Conservation (phyloP, 2,113 vertebrate genomes). For the Halcyon malimbica region DNA sequence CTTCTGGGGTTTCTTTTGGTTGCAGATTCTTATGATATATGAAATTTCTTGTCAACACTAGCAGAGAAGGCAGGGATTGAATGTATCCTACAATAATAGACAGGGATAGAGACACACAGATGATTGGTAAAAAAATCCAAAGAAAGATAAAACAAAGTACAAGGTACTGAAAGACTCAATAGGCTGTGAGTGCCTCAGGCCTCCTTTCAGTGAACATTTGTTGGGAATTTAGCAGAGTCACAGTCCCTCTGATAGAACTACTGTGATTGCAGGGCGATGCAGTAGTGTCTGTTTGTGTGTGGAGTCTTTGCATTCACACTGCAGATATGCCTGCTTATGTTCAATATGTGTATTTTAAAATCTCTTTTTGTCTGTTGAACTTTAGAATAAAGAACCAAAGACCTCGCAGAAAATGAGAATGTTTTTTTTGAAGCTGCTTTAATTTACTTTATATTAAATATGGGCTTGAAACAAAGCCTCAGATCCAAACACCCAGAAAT, state of each 20-base stretch:
- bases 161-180: neutral
- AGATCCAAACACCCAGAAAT: neutral
- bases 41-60: neutral
- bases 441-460: constrained; percentile 31
- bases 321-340: neutral
- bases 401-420: constrained; percentile 7
- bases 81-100: neutral
- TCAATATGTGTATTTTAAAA: neutral
- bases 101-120: neutral
- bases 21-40: neutral
- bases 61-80: neutral
- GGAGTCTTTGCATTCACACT: neutral
- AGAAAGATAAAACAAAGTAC: neutral
- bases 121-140: neutral
- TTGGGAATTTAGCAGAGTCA: neutral
- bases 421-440: neutral
- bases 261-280: neutral
- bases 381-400: neutral
- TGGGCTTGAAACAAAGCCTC: constrained; percentile 10
- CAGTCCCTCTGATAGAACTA: neutral
- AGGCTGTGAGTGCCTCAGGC: neutral
- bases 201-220: neutral
- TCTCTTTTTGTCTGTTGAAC: neutral
- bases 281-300: neutral
- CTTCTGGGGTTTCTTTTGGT: neutral